These are phyloP conservation scores for Volucella inanis DNA, from an alignment of 2,888 invertebrate species.

Conservation along the genomic window DNA sequence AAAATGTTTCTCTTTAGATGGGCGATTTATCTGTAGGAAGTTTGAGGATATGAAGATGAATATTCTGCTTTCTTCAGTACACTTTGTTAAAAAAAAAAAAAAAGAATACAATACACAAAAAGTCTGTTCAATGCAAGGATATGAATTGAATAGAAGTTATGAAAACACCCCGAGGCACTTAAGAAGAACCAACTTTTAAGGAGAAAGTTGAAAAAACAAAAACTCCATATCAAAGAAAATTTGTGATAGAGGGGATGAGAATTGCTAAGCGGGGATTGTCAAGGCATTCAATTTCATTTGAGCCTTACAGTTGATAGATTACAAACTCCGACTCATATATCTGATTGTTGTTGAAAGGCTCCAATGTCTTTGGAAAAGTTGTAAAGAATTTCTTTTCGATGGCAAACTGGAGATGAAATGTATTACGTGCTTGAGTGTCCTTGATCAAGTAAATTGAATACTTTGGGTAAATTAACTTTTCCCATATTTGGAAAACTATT, in stretches of 20 bases:
- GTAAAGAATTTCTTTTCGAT: too few species aligned
- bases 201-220: neutral
- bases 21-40: neutral
- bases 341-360: neutral
- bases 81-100: slow-evolving; percentile 18
- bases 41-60: neutral
- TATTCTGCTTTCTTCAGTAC: neutral
- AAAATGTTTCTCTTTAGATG: neutral
- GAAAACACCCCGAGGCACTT: slow-evolving; percentile 6
- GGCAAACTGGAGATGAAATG: too few species aligned
- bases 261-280: neutral
- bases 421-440: too few species aligned
- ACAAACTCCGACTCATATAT: slow-evolving; percentile 4
- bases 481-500: too few species aligned
- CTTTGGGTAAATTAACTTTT: too few species aligned
- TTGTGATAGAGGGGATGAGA: neutral
- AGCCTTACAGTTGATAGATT: slow-evolving; percentile 11
- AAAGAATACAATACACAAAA: slow-evolving; percentile 10
- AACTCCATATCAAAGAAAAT: too few species aligned
- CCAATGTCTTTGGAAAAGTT: too few species aligned
- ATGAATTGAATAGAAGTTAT: neutral
- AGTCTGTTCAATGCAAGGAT: neutral
- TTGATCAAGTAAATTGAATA: too few species aligned
- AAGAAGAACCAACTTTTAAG: slow-evolving; percentile 2
- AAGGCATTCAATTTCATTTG: slow-evolving; percentile 20